These are phyloP conservation scores for Phataginus tetradactyla DNA, from an alignment of 2,797 vertebrate species.

Conservation along the genomic window DNA sequence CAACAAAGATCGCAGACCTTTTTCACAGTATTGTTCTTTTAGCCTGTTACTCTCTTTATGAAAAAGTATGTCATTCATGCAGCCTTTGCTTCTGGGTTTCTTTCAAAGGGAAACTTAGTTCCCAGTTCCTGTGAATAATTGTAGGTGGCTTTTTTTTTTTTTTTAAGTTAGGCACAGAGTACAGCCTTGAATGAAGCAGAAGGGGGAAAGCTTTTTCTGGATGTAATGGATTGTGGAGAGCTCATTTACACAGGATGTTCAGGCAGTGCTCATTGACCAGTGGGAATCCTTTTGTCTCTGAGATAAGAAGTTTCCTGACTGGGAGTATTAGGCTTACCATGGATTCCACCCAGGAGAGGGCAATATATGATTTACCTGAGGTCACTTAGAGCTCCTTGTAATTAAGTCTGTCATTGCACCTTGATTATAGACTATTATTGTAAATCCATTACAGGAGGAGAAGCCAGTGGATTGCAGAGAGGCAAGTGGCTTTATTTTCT, in stretches of 20 bases:
- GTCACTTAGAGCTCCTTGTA: constrained; percentile 49
- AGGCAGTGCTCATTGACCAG: neutral
- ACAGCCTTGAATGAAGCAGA: neutral
- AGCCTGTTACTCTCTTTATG: constrained; percentile 66
- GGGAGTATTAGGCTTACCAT: constrained; percentile 32
- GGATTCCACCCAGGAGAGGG: constrained; percentile 15
- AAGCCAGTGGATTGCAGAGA: constrained; percentile 49
- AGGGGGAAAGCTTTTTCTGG: constrained; percentile 12
- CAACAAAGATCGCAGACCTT: constrained; percentile 42
- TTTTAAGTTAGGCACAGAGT: neutral
- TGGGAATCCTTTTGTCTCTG: constrained; percentile 60
- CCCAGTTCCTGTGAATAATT: constrained; percentile 44
- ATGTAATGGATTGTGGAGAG: constrained; percentile 22
- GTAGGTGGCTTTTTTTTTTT: constrained; percentile 2
- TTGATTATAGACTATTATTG: constrained; percentile 60
- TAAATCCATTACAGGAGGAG: constrained; percentile 65
- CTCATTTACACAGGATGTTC: neutral
- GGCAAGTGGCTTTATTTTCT: constrained; percentile 61
- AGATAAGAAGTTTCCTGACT: constrained; percentile 66
- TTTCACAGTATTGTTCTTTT: constrained; percentile 55
- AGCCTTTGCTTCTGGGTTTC: constrained; percentile 62
- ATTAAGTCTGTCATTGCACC: constrained; percentile 38
- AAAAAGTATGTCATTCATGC: constrained; percentile 69
- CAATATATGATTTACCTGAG: constrained; percentile 44
- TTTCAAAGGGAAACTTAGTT: constrained; percentile 57